phyloP scores from a whole-genome alignment of 2,113 vertebrate genomes.

The Beaufortia kweichowensis region DNA sequence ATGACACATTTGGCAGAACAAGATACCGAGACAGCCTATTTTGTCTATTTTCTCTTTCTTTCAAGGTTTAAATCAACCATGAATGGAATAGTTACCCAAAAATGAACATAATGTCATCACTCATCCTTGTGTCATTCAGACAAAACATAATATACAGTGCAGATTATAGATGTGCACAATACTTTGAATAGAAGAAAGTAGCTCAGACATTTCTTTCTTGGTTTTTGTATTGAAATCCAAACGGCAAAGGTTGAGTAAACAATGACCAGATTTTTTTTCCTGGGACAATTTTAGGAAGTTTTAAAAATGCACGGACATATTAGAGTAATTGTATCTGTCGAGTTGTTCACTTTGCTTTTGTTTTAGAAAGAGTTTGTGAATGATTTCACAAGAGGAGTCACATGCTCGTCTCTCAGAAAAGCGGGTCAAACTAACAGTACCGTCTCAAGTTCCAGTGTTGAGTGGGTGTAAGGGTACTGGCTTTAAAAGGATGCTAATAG shows the following conservation, averaged over 20 bases:
- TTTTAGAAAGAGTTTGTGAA: not conserved
- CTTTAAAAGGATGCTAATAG: slow-evolving; percentile 20
- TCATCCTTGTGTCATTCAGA: too few relatives aligned
- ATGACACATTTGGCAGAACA: slow-evolving; percentile 61
- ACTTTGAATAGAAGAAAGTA: too few relatives aligned
- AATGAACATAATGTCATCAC: too few relatives aligned
- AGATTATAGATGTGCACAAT: too few relatives aligned
- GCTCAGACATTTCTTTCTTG: too few relatives aligned
- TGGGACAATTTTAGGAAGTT: not conserved
- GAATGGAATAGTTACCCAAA: not conserved
- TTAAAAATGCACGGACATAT: not conserved
- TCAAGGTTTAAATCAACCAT: not conserved
- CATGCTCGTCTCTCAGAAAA: slow-evolving; percentile 21
- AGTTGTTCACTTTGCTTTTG: not conserved
- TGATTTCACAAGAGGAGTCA: not conserved
- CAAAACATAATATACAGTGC: too few relatives aligned
- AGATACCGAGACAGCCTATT: slow-evolving; percentile 4
- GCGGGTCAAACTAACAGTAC: not conserved
- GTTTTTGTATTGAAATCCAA: too few relatives aligned
- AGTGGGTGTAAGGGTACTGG: slow-evolving; percentile 1
- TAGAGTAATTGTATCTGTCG: not conserved
- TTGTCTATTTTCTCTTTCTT: not conserved
- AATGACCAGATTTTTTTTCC: too few relatives aligned
- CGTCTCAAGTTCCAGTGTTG: not conserved
- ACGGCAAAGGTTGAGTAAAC: too few relatives aligned